Evolutionary conservation across 2,113 vertebrate species (phyloP).

Genomic region (cat (Felis catus)): F.catus_Fca126_mat1.0 CM031415.1:116607001-116607500

Average conservation of each 20-base stretch:
- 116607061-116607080: neutral
- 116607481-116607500: slow-evolving; percentile 29
- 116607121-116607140: slow-evolving; percentile 13
- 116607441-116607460: slow-evolving; percentile 47
- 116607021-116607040: neutral
- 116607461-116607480: slow-evolving; percentile 38
- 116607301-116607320: neutral
- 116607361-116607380: slow-evolving; percentile 44
- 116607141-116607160: neutral
- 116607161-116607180: too few relatives aligned
- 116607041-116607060: neutral
- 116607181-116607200: too few relatives aligned
- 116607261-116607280: neutral
- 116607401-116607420: slow-evolving; percentile 40
- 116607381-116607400: slow-evolving; percentile 38
- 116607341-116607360: neutral
- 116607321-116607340: neutral
- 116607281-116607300: neutral
- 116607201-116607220: too few relatives aligned
- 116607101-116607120: neutral
- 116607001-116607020: neutral
- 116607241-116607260: too few relatives aligned
- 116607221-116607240: too few relatives aligned
- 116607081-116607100: slow-evolving; percentile 16
- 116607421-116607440: slow-evolving; percentile 10